phyloP scores from a whole-genome alignment of 92 coral and sea anemone genomes.

The Umimayanthus chanpuru region DNA sequence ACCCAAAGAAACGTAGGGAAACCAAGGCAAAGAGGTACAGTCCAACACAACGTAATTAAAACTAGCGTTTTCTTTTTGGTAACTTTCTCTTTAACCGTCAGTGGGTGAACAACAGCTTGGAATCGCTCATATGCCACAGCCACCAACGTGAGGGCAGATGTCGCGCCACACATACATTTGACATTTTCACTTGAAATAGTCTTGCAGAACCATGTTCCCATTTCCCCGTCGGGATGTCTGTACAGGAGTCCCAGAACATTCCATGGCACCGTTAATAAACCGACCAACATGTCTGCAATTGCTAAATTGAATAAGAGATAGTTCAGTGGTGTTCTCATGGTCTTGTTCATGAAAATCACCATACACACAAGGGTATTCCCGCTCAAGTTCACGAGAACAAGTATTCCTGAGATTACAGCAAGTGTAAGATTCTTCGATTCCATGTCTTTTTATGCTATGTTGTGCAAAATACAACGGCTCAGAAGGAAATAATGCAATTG shows the following conservation, averaged over 20 bases:
- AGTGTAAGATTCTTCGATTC: background rate
- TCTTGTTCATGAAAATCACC: background rate
- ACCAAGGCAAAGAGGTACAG: background rate
- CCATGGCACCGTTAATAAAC: background rate
- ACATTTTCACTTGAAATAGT: background rate
- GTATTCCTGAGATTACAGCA: background rate
- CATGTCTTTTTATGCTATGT: background rate
- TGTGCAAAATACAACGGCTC: no score
- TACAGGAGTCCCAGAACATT: background rate
- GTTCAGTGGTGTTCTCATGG: background rate
- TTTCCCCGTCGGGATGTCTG: background rate
- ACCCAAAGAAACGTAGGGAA: background rate
- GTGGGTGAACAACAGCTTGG: background rate
- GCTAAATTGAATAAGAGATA: background rate
- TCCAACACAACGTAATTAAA: background rate
- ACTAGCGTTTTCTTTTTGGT: background rate
- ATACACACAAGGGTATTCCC: background rate
- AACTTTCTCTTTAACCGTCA: background rate
- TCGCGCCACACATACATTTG: background rate
- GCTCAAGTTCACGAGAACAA: background rate
- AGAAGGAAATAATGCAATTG: background rate
- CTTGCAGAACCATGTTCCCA: background rate
- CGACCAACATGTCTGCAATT: background rate
- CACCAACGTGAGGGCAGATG: background rate
- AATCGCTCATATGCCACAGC: background rate